phyloP scores from a whole-genome alignment of 2,113 vertebrate genomes.

The Theropithecus gelada region DNA sequence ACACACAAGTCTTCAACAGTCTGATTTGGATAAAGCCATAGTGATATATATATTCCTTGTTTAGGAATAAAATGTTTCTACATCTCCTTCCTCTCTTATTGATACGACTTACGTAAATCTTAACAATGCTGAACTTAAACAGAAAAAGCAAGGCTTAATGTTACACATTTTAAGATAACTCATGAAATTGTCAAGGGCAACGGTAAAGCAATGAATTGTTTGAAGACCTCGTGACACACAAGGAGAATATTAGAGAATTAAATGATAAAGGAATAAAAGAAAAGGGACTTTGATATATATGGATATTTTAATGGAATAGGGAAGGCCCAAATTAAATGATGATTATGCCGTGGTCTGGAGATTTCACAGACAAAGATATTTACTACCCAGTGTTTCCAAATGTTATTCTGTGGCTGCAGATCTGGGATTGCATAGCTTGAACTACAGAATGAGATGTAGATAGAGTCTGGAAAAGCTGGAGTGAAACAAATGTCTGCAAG shows the following conservation, averaged over 20 bases:
- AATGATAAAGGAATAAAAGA: not conserved
- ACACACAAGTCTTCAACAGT: not conserved
- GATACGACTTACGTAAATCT: not conserved
- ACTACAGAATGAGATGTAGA: not conserved
- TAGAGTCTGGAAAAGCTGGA: not conserved
- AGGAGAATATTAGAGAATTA: not conserved
- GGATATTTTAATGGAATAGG: not conserved
- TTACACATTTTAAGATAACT: slow-evolving; percentile 8
- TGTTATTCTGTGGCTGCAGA: not conserved
- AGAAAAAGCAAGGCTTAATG: not conserved
- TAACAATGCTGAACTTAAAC: not conserved
- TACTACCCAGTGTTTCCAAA: not conserved
- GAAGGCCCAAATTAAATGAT: not conserved
- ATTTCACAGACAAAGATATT: not conserved
- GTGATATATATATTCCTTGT: not conserved
- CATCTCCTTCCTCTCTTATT: not conserved
- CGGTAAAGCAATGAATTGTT: not conserved
- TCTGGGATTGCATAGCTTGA: not conserved
- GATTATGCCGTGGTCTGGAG: not conserved
- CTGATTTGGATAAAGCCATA: not conserved
- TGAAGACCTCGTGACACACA: not conserved
- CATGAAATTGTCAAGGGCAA: not conserved
- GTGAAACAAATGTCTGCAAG: not conserved
- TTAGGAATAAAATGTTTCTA: slow-evolving; percentile 18
- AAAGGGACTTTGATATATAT: not conserved